Conservation (phyloP, 2,888 invertebrate species). For the Tricholauxania praeusta region DNA sequence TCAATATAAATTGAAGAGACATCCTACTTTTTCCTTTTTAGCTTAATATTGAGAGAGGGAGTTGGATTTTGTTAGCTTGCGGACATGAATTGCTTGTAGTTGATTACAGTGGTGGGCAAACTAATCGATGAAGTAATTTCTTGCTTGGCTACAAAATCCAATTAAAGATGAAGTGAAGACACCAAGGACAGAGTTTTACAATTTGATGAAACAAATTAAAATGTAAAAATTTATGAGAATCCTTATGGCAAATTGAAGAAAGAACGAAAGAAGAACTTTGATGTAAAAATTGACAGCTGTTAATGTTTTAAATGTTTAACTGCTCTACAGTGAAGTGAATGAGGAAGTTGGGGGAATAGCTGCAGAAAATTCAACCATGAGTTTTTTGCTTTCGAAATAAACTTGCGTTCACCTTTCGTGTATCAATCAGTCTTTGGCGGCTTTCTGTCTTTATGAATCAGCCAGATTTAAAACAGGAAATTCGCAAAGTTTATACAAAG, state of each 20-base stretch:
- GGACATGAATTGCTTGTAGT: constrained; percentile 16
- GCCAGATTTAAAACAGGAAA: constrained; percentile 3
- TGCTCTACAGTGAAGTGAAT: neutral
- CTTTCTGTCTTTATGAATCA: constrained; percentile 9
- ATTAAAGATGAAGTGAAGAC: constrained; percentile 33
- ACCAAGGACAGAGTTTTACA: constrained; percentile 19
- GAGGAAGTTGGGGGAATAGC: neutral
- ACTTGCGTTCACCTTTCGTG: neutral
- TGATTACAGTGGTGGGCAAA: constrained; percentile 39
- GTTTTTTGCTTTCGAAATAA: no score
- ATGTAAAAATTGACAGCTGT: constrained; percentile 19
- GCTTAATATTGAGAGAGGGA: neutral
- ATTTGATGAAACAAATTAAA: constrained; percentile 30
- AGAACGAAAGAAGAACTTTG: constrained; percentile 14
- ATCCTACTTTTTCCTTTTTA: constrained; percentile 19
- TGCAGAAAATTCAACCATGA: no score
- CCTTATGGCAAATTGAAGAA: neutral
- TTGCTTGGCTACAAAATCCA: constrained; percentile 45
- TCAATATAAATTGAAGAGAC: constrained; percentile 33
- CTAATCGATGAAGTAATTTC: constrained; percentile 46
- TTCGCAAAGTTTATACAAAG: constrained; percentile 41
- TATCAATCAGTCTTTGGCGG: constrained; percentile 19
- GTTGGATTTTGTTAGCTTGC: constrained; percentile 8
- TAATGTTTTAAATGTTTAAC: neutral
- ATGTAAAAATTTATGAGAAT: neutral